Evolutionary conservation across 2,888 invertebrate species (phyloP).

Genomic region (Drosophila nigricruria): DNA sequence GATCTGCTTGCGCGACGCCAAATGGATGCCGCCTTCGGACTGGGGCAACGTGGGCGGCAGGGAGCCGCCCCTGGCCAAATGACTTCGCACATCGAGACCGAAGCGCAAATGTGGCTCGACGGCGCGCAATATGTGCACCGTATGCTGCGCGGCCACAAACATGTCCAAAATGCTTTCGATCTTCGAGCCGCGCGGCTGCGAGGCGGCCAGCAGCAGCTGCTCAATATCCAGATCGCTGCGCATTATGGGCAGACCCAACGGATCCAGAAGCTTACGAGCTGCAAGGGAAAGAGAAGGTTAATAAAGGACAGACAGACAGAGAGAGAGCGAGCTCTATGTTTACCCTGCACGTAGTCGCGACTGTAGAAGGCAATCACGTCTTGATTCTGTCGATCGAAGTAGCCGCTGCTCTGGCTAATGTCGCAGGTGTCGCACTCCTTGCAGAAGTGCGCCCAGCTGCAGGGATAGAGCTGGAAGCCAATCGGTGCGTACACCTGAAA

Average conservation of each 20-base stretch:
- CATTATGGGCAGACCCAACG: conserved; percentile 87
- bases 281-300: not conserved
- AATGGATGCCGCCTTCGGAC: conserved; percentile 84
- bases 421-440: conserved; percentile 87
- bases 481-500: conserved; percentile 97
- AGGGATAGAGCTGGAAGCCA: conserved; percentile 94
- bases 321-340: conserved; percentile 41
- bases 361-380: conserved; percentile 93
- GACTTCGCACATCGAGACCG: conserved; percentile 86
- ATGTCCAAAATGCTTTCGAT: conserved; percentile 88
- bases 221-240: conserved; percentile 89
- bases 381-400: conserved; percentile 91
- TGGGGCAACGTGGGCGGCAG: conserved; percentile 54
- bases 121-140: conserved; percentile 91
- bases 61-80: conserved; percentile 65
- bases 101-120: conserved; percentile 91
- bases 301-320: not conserved
- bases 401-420: conserved; percentile 91
- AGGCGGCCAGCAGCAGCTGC: conserved; percentile 84
- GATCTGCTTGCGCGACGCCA: conserved; percentile 86
- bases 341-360: conserved; percentile 91
- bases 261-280: conserved; percentile 88
- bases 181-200: conserved; percentile 64
- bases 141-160: conserved; percentile 88
- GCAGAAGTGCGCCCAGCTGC: conserved; percentile 87